A percentile compares a stretch with the other conserved stretches of the same genome.
phyloP scores from a whole-genome alignment of 2,888 invertebrate genomes.

The Pandemis cinnamomeana region DNA sequence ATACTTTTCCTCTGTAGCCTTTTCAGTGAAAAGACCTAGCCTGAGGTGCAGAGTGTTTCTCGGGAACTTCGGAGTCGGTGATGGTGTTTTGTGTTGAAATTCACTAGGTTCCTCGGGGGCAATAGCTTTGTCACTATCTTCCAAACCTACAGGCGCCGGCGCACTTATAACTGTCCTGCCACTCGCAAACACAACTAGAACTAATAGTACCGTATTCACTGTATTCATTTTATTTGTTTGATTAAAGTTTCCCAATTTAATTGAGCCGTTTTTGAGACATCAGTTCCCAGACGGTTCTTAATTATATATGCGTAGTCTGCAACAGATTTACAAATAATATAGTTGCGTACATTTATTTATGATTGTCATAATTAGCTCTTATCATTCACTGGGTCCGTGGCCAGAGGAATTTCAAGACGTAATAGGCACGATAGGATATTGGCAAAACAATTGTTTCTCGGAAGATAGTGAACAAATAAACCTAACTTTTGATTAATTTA shows the following conservation, averaged over 20 bases:
- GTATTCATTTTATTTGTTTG: constrained; percentile 22
- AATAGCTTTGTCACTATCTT: constrained; percentile 16
- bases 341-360: constrained; percentile 22
- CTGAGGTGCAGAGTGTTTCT: constrained; percentile 13
- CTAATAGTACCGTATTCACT: constrained; percentile 14
- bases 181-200: constrained; percentile 17
- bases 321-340: constrained; percentile 30
- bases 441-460: constrained; percentile 28
- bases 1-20: constrained; percentile 32
- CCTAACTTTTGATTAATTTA: neutral
- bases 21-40: constrained; percentile 27
- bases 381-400: constrained; percentile 32
- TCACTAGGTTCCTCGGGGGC: constrained; percentile 30
- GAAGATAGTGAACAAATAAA: neutral
- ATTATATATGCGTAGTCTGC: constrained; percentile 29
- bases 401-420: constrained; percentile 19
- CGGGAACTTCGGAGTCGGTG: constrained; percentile 16
- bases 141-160: constrained; percentile 18
- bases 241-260: neutral
- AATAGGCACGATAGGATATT: constrained; percentile 16
- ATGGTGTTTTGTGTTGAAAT: constrained; percentile 3
- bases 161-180: neutral
- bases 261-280: constrained; percentile 9
- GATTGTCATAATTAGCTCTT: constrained; percentile 33
- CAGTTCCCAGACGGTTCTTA: constrained; percentile 26